These are phyloP conservation scores for Colletes collaris DNA, from an alignment of 2,888 invertebrate genomes.

Conservation along the genomic window DNA sequence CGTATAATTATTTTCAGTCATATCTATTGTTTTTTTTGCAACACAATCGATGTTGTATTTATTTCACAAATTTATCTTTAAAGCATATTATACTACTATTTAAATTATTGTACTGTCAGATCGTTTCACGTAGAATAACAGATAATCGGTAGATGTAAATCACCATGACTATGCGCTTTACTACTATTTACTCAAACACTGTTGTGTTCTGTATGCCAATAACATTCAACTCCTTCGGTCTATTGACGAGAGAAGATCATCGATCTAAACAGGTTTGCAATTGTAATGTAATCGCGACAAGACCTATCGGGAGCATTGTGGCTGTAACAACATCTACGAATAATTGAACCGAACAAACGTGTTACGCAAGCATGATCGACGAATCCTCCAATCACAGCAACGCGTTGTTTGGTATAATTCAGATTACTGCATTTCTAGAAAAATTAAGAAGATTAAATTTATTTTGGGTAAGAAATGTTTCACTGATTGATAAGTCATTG, in stretches of 20 bases:
- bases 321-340: background rate
- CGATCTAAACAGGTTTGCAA: background rate
- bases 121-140: too few relatives aligned
- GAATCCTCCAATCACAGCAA: too few relatives aligned
- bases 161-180: background rate
- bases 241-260: background rate
- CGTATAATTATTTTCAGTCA: too few relatives aligned
- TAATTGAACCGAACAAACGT: background rate
- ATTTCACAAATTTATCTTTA: too few relatives aligned
- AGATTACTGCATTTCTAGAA: background rate
- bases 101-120: too few relatives aligned
- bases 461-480: too few relatives aligned
- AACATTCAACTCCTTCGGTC: background rate
- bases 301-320: background rate
- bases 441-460: background rate
- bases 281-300: background rate
- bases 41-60: too few relatives aligned
- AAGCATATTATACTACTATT: too few relatives aligned
- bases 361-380: too few relatives aligned
- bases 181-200: background rate
- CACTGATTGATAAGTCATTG: too few relatives aligned
- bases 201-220: background rate
- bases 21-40: too few relatives aligned
- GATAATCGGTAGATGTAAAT: too few relatives aligned
- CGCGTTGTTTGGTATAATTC: background rate